These are phyloP conservation scores for Dallia pectoralis DNA, from an alignment of 2,797 vertebrate species.

Conservation along the genomic window DNA sequence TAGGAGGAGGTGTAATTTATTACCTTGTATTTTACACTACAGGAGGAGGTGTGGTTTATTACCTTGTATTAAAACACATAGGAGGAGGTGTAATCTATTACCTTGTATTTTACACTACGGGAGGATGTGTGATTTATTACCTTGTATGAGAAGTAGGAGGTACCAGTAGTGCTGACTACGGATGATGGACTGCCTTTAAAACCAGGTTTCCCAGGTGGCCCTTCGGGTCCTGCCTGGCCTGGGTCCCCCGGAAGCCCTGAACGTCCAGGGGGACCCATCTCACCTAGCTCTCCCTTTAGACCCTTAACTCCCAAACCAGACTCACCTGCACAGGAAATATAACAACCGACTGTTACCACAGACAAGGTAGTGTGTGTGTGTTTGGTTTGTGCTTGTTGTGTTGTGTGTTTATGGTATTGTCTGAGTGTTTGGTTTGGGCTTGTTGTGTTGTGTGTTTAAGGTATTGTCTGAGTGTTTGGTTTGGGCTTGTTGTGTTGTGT, in stretches of 20 bases:
- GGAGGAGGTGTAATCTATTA: background rate
- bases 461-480: too few relatives aligned
- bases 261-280: conserved; percentile 70
- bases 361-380: too few relatives aligned
- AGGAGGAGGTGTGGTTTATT: background rate
- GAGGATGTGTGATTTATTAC: background rate
- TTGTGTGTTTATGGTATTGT: too few relatives aligned
- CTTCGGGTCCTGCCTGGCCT: conserved; percentile 55
- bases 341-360: too few relatives aligned
- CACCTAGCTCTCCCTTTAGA: conserved; percentile 67
- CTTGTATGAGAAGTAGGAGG: conserved; percentile 69
- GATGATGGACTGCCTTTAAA: conserved; percentile 57
- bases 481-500: too few relatives aligned
- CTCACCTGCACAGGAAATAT: conserved; percentile 44
- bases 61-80: background rate
- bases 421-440: too few relatives aligned
- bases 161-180: conserved; percentile 45
- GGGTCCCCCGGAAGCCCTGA: conserved; percentile 63
- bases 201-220: conserved; percentile 41
- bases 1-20: background rate
- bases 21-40: background rate
- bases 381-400: too few relatives aligned
- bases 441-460: too few relatives aligned
- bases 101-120: background rate
- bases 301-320: conserved; percentile 43